Evolutionary conservation across 2,113 vertebrate genomes (phyloP), one percentile per base, ranked within the genome.

Genomic region (Platichthys stellatus): DNA sequence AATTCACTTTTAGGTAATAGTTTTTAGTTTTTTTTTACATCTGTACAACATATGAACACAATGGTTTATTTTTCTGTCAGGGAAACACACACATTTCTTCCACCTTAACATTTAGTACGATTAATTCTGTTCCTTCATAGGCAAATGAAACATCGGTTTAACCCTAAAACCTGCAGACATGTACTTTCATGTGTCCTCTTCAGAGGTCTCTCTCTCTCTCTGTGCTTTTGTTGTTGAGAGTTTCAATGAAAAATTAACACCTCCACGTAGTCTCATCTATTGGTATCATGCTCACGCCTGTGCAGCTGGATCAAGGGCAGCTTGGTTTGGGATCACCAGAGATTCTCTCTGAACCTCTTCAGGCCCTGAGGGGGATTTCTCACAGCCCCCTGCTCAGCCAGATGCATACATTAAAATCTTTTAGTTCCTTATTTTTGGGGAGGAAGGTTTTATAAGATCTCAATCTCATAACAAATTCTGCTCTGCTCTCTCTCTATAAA

Each of bases 241-340:
- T 40, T 47, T 38, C 47, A 58, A 67, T 80, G 47, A 76, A 76
- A 85, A 74, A 78, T 85, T 0, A 72, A 86, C 65, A 59, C 60
- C 45, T 49, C 35, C 23, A 40, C 53, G 10, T 24, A 26, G 70
- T 49, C 63, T 53, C 57, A 35, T 56, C 28, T 31, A 57, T 87
- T 83, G 76, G 85, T 71, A 84, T 74, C 63, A 0, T 4, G 20
- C 64, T 86, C 86, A 89, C 81, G 83, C 87, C 86, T 28, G 71
- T 56, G 78, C 70, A 18, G 72, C 54, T 23, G 68, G 78, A 88
- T 89, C 68, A 86, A 68, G 40, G 43, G 66, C 62, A 57, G 66
- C 72, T 71, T 5, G 28, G 83, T 62, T 17, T 26, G 43, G 76
- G 76, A 65, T 56, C 63, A 80, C 65, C 69, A 70, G 54, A 85